Evolutionary conservation across 2,888 invertebrate genomes (phyloP).

Genomic region (Deilephila elpenor): DNA sequence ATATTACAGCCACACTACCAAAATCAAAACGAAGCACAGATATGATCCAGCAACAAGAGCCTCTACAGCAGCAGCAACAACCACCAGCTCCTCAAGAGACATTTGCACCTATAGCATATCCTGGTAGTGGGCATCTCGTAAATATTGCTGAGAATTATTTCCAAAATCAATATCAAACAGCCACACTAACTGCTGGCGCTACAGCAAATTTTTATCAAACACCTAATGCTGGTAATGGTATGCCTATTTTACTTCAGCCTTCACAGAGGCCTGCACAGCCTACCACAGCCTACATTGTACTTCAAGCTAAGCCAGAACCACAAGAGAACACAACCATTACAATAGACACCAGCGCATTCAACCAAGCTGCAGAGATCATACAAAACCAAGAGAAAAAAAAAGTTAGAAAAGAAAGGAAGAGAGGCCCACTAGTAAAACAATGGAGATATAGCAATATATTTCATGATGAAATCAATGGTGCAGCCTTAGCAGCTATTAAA

Average conservation of each 20-base stretch:
- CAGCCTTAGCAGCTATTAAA: slow-evolving; percentile 81
- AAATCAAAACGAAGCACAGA: slow-evolving; percentile 77
- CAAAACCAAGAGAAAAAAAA: slow-evolving; percentile 58
- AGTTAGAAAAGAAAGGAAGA: slow-evolving; percentile 74
- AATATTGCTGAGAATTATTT: slow-evolving; percentile 82
- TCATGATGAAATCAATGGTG: slow-evolving; percentile 83
- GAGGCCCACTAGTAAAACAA: slow-evolving; percentile 80
- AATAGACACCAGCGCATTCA: slow-evolving; percentile 60
- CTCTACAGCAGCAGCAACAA: slow-evolving; percentile 47
- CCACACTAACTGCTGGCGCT: slow-evolving; percentile 64
- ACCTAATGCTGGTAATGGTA: slow-evolving; percentile 71
- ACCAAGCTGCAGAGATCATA: slow-evolving; percentile 54
- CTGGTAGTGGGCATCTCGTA: slow-evolving; percentile 77
- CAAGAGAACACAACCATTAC: slow-evolving; percentile 63
- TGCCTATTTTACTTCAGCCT: slow-evolving; percentile 78
- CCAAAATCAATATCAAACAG: slow-evolving; percentile 78
- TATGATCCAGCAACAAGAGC: slow-evolving; percentile 55
- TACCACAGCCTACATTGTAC: slow-evolving; percentile 73
- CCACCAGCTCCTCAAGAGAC: slow-evolving; percentile 63
- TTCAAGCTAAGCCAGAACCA: slow-evolving; percentile 76
- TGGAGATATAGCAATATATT: slow-evolving; percentile 85
- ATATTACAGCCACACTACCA: slow-evolving; percentile 77
- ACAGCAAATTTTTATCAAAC: slow-evolving; percentile 78
- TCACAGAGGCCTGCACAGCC: slow-evolving; percentile 69
- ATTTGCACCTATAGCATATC: slow-evolving; percentile 70